Evolutionary conservation across 2,797 vertebrate species (phyloP), one percentile per base, ranked within the genome.

Genomic region (Pachyuromys duprasi): DNA sequence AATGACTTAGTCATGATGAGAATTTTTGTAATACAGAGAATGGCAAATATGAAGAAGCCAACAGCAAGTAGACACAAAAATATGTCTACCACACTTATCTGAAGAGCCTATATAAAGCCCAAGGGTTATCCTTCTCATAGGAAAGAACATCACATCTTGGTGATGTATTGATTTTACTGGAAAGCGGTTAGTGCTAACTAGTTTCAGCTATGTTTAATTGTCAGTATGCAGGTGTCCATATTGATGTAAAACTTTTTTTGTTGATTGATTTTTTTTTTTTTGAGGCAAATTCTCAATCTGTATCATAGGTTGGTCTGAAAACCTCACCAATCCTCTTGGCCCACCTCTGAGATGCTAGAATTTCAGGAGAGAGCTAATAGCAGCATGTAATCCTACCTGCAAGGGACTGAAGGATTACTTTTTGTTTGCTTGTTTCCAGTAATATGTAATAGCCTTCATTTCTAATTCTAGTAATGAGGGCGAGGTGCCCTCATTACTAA

Each of bases 1-100:
- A 76, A 22, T 90, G 9, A 39, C 70, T 93, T 94, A 82, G 22
- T 90, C 14, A 57, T 57, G 22, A 72, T 36, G 63, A 33, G 26
- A 84, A 63, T 78, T 96, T 90, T 39, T 57, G 36, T 86, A 86
- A 97, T 78, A 55, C 0, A n/a, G 8, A 67, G 53, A 95, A 9
- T 76, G 88, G 89, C 45, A 80, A 80, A 60, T 81, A 26, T 89
- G n/a, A 94, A 78, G 42, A 83, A 72, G 81, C 82, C 31, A 8
- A 62, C 5, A 39, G 24, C 22, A 81, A 79, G 3, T 42, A 78
- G 28, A 49, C 17, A 70, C n/a, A 67, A 91, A 28, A 84, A 79
- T 83, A 76, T n/a, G 72, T n/a, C 22, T 39, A 60, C 9, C 74
- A 60, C 83, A 60, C 6, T 89, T 45, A 69, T 74, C 18, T 9